These are phyloP conservation scores for Muscicapa comitata DNA, from an alignment of 2,797 vertebrate species.

Conservation along the genomic window DNA sequence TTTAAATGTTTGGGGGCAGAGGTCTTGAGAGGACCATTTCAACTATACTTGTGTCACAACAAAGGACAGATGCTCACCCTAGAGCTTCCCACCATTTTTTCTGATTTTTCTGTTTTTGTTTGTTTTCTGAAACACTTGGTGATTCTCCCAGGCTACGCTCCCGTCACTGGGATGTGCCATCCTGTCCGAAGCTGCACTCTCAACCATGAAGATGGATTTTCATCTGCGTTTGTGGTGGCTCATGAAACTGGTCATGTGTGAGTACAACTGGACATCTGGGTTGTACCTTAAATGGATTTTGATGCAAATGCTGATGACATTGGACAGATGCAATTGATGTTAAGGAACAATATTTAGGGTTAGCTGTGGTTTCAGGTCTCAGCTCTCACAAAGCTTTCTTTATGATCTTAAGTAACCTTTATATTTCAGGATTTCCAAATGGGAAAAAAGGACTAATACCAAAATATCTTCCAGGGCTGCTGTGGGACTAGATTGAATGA, in stretches of 20 bases:
- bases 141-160: constrained; percentile 87
- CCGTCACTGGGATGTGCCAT: constrained; percentile 98
- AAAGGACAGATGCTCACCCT: background rate
- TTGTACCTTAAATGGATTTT: background rate
- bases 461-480: background rate
- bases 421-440: background rate
- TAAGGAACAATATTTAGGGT: background rate
- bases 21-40: background rate
- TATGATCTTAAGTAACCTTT: background rate
- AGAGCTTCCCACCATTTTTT: background rate
- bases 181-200: constrained; percentile 96
- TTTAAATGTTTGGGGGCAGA: background rate
- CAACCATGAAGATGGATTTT: constrained; percentile 98
- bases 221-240: constrained; percentile 96
- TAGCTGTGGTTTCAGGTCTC: background rate
- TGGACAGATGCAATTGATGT: background rate
- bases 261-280: constrained; percentile 69
- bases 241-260: constrained; percentile 99
- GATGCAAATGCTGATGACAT: background rate
- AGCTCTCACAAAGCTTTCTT: background rate
- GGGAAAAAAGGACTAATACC: background rate
- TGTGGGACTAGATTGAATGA: background rate
- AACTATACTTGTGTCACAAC: background rate
- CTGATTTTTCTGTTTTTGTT: background rate
- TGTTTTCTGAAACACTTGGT: background rate